Evolutionary conservation across 1,140 invertebrate species (phyloP).

Genomic region (Lordiphosa stackelbergi): DNA sequence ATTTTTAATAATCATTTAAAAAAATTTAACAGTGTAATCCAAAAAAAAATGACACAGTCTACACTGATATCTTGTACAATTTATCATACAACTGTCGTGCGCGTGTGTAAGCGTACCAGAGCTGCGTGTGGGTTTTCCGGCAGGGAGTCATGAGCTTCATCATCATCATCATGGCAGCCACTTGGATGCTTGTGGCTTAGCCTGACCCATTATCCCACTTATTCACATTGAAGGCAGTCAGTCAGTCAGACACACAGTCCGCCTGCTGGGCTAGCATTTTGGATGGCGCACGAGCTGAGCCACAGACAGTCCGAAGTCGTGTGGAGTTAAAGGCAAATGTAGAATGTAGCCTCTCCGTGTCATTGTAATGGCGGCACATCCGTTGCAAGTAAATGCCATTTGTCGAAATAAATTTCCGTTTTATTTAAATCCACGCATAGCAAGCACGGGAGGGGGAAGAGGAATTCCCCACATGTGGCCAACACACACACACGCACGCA

Average conservation of each 20-base stretch:
- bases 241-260: constrained; percentile 21
- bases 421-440: constrained; percentile 73
- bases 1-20: neutral
- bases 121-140: constrained; percentile 43
- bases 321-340: constrained; percentile 5
- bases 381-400: constrained; percentile 75
- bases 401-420: constrained; percentile 76
- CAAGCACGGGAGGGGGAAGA: no score
- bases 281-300: constrained; percentile 45
- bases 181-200: constrained; percentile 70
- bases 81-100: constrained; percentile 68
- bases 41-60: constrained; percentile 38
- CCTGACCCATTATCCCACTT: constrained; percentile 74
- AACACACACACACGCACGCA: constrained; percentile 26
- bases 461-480: constrained; percentile 21
- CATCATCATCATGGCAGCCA: constrained; percentile 47
- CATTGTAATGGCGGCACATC: constrained; percentile 73
- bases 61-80: constrained; percentile 67
- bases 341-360: constrained; percentile 62
- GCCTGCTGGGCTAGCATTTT: constrained; percentile 34
- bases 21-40: constrained; percentile 23
- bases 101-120: constrained; percentile 31
- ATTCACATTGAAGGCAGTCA: constrained; percentile 72
- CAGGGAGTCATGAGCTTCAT: constrained; percentile 24
- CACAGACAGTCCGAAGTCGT: constrained; percentile 15